phyloP scores from a whole-genome alignment of 2,113 vertebrate species.

The Antennarius striatus region DNA sequence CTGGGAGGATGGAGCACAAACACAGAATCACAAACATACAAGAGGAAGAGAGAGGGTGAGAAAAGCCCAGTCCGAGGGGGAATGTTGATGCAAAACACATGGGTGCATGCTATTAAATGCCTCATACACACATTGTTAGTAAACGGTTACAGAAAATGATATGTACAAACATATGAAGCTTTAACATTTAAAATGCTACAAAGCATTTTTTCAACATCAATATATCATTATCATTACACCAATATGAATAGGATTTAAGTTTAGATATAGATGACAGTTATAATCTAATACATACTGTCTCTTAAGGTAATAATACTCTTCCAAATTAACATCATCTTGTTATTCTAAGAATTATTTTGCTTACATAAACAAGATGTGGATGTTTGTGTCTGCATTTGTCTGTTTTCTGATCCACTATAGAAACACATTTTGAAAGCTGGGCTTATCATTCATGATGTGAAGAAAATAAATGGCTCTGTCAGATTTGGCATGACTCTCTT shows the following conservation, averaged over 20 bases:
- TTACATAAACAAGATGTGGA: no score
- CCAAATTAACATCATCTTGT: no score
- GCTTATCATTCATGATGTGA: neutral
- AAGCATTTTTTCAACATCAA: constrained; percentile 31
- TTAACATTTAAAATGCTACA: constrained; percentile 36
- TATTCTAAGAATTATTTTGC: neutral
- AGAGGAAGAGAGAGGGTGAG: constrained; percentile 72
- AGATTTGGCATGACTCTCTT: no score
- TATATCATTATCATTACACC: neutral
- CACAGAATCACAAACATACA: constrained; percentile 74
- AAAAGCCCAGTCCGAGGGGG: constrained; percentile 61
- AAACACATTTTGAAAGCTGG: neutral
- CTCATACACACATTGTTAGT: constrained; percentile 50
- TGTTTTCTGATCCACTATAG: no score
- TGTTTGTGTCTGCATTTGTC: no score
- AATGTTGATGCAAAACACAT: constrained; percentile 60
- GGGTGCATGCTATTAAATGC: constrained; percentile 54
- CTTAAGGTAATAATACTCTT: neutral
- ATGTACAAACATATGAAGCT: constrained; percentile 34
- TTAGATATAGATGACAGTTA: neutral
- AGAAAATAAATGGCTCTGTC: neutral
- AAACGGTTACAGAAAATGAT: constrained; percentile 42
- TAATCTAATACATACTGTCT: neutral
- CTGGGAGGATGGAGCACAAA: constrained; percentile 77
- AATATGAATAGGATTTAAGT: neutral